phyloP scores from a whole-genome alignment of 2,888 invertebrate species.

The Oligia latruncula region DNA sequence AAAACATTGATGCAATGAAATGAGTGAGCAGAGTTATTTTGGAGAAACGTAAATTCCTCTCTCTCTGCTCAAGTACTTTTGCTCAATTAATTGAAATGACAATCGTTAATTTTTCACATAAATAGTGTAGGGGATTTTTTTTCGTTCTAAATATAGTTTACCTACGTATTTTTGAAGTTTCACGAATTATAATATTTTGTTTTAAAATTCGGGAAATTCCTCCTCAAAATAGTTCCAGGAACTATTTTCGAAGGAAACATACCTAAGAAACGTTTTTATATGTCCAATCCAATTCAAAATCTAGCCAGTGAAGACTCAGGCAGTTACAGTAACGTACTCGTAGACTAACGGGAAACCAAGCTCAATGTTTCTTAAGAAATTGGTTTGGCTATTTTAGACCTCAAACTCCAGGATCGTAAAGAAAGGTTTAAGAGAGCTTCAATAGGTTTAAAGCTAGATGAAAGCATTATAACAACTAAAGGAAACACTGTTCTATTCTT shows the following conservation, averaged over 20 bases:
- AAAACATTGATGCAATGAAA: constrained; percentile 62
- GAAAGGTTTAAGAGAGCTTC: background rate
- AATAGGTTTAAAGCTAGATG: background rate
- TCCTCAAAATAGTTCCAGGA: background rate
- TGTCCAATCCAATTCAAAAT: background rate
- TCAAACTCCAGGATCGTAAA: background rate
- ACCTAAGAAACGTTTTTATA: background rate
- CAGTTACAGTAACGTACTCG: background rate
- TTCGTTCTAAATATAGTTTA: constrained; percentile 1
- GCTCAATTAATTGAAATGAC: constrained; percentile 17
- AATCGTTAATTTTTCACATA: background rate
- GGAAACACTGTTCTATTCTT: constrained; percentile 67
- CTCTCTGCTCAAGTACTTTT: constrained; percentile 28
- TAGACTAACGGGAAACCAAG: background rate
- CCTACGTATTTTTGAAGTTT: background rate
- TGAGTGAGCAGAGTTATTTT: constrained; percentile 42
- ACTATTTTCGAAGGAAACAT: background rate
- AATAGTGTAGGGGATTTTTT: background rate
- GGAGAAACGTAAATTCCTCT: constrained; percentile 43
- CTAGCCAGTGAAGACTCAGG: background rate
- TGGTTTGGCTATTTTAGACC: background rate
- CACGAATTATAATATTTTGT: background rate
- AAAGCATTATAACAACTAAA: constrained; percentile 37
- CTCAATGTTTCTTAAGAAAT: background rate
- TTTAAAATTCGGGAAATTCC: too few species aligned